These are phyloP conservation scores for Mungos mungo DNA, from an alignment of 2,113 vertebrate genomes.

Conservation along the genomic window DNA sequence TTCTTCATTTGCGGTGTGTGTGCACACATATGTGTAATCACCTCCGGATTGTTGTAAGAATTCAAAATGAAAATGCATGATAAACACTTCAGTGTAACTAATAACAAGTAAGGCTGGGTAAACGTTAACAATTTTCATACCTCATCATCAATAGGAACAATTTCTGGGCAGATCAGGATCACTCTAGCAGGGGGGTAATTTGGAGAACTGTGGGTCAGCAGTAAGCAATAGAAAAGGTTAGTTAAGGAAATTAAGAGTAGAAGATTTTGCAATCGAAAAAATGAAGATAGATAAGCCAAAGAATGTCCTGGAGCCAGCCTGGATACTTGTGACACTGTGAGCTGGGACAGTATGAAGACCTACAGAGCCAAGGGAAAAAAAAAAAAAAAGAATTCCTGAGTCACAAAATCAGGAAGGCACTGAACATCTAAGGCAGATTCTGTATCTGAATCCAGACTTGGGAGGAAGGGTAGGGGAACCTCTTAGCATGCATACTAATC, in stretches of 20 bases:
- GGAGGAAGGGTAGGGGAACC: not conserved
- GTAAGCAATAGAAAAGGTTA: not conserved
- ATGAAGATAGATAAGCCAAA: constrained; percentile 3
- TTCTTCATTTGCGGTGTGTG: not conserved
- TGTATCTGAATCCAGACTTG: not conserved
- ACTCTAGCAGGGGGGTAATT: not conserved
- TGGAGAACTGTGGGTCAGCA: not conserved
- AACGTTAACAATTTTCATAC: not conserved
- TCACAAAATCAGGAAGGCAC: constrained; percentile 8
- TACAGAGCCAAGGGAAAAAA: not conserved
- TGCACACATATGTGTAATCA: not conserved
- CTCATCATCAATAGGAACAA: not conserved
- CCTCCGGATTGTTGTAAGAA: not conserved
- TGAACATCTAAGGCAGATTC: constrained; percentile 13
- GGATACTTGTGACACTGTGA: not conserved
- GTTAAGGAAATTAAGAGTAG: constrained; percentile 11
- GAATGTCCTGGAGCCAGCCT: not conserved
- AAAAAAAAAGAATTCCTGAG: not conserved
- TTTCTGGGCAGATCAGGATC: not conserved
- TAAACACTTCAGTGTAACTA: not conserved
- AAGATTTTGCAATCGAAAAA: not conserved
- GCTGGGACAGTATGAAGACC: not conserved
- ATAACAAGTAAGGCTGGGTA: not conserved
- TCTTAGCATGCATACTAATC: constrained; percentile 8
- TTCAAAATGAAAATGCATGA: constrained; percentile 13